phyloP scores from a whole-genome alignment of 2,113 vertebrate genomes.

The Barnardius zonarius region DNA sequence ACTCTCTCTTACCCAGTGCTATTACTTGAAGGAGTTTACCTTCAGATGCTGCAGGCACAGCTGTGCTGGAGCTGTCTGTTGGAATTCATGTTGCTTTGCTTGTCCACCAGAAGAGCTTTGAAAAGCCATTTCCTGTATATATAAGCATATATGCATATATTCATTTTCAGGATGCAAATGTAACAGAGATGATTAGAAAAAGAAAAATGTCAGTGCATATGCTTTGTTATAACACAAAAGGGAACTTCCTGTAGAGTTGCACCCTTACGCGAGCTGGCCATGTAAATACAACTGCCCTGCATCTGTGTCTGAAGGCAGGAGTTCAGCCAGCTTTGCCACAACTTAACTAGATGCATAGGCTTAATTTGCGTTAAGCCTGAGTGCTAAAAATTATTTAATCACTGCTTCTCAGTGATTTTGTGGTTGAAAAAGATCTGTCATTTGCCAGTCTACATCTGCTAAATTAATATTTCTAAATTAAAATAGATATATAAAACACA shows the following conservation, averaged over 20 bases:
- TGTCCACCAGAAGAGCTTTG: neutral
- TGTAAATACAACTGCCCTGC: neutral
- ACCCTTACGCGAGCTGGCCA: neutral
- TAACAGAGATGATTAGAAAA: neutral
- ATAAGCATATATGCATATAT: neutral
- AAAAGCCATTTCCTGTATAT: neutral
- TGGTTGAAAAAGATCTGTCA: neutral
- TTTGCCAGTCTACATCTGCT: neutral
- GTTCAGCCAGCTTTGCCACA: neutral
- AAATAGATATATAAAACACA: neutral
- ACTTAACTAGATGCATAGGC: neutral
- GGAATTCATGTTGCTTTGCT: neutral
- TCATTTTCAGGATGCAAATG: neutral
- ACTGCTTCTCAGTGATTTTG: neutral
- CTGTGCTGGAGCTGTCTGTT: neutral
- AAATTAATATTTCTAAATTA: neutral
- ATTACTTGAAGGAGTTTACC: neutral
- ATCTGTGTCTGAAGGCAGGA: neutral
- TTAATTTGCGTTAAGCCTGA: slow-evolving; percentile 20
- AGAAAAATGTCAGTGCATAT: neutral
- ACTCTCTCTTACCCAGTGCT: neutral
- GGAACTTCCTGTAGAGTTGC: neutral
- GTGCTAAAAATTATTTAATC: slow-evolving; percentile 1
- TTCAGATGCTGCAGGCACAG: neutral
- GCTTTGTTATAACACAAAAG: neutral